Conservation (phyloP, 2,797 vertebrate genomes). For the Ciconia nigra region DNA sequence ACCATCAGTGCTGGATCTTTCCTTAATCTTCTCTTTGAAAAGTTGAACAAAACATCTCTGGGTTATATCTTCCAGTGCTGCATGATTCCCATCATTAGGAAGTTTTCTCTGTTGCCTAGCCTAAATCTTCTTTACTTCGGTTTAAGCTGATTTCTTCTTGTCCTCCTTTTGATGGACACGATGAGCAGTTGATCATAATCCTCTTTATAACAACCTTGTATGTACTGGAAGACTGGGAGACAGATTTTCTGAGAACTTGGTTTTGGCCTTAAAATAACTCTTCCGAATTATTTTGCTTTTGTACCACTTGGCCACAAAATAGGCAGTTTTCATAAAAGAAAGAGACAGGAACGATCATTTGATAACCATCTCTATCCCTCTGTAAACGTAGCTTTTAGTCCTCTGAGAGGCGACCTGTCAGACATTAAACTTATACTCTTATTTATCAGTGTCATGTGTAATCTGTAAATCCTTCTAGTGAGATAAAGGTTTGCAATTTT, state of each 20-base stretch:
- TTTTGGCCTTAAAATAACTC: not conserved
- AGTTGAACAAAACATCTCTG: not conserved
- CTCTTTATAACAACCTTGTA: slow-evolving; percentile 23
- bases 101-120: not conserved
- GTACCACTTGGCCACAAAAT: not conserved
- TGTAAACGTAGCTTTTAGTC: not conserved
- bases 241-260: not conserved
- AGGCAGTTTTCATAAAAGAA: not conserved
- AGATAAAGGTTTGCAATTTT: slow-evolving; percentile 2
- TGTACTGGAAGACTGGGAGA: not conserved
- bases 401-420: not conserved
- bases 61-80: not conserved
- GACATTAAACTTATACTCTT: not conserved
- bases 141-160: slow-evolving; percentile 52
- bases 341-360: not conserved
- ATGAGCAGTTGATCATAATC: slow-evolving; percentile 36
- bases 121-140: slow-evolving; percentile 48
- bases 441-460: slow-evolving; percentile 9
- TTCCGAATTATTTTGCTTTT: slow-evolving; percentile 1
- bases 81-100: not conserved
- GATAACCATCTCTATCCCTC: not conserved
- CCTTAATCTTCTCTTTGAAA: not conserved
- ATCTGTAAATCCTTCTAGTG: slow-evolving; percentile 28
- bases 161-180: slow-evolving; percentile 15
- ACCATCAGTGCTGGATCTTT: not conserved